Percentiles rank a stretch among this genome's conserved stretches.
These are phyloP conservation scores for Agonopterix alstromeriana DNA, from an alignment of 2,888 invertebrate genomes.

Conservation along the genomic window DNA sequence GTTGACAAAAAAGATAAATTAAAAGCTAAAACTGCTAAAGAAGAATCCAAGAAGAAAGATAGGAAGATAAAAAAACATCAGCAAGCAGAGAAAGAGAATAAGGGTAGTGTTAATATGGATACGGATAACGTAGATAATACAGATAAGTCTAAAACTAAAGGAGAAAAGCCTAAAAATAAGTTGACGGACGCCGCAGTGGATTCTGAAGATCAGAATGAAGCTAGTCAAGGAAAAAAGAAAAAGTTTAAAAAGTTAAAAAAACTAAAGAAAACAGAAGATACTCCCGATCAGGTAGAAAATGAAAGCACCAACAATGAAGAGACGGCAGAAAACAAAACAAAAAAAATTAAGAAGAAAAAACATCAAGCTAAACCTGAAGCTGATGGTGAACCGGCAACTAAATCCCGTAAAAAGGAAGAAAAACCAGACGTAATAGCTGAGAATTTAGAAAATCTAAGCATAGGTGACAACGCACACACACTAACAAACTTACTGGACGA, in stretches of 20 bases:
- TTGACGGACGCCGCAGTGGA: slow-evolving; percentile 7
- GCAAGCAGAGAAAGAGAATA: slow-evolving; percentile 30
- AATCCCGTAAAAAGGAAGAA: slow-evolving; percentile 32
- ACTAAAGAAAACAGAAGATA: slow-evolving; percentile 11
- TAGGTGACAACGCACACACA: slow-evolving; percentile 59
- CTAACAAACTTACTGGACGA: slow-evolving; percentile 51
- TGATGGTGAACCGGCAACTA: slow-evolving; percentile 35
- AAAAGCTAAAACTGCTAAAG: slow-evolving; percentile 12
- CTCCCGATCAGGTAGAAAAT: slow-evolving; percentile 16
- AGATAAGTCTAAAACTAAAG: slow-evolving; percentile 12
- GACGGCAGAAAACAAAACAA: slow-evolving; percentile 6
- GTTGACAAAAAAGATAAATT: slow-evolving; percentile 13
- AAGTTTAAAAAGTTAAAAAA: slow-evolving; percentile 31
- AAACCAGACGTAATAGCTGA: slow-evolving; percentile 44
- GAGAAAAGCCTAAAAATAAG: slow-evolving; percentile 8
- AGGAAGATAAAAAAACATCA: slow-evolving; percentile 17
- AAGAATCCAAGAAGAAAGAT: slow-evolving; percentile 13
- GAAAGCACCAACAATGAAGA: slow-evolving; percentile 17
- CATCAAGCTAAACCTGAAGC: slow-evolving; percentile 17
- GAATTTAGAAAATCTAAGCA: slow-evolving; percentile 49
- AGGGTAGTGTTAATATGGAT: slow-evolving; percentile 13
- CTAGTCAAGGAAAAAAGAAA: slow-evolving; percentile 17
- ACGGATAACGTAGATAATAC: slow-evolving; percentile 10
- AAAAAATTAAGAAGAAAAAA: slow-evolving; percentile 44
- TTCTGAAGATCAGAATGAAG: slow-evolving; percentile 6